Base-by-base conservation (phyloP, 2,888 invertebrate species). In the Leptinotarsa rubiginosa region DNA sequence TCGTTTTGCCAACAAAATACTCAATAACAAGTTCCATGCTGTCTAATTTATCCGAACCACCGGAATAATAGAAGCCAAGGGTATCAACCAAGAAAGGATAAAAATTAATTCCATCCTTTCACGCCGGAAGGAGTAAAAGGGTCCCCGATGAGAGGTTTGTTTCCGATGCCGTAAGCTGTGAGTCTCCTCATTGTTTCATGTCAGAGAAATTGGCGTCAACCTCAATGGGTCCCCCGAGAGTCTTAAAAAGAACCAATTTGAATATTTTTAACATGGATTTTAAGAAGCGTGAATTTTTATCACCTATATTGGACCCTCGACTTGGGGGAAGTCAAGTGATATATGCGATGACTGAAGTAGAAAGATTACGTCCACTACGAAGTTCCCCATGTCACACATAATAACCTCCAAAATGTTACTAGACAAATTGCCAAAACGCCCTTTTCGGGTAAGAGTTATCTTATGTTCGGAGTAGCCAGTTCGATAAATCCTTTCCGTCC, bases 251-350 rank as follows among this genome's bases (percentile, higher is more conserved):
- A 87, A 87, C 88, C 88, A 88, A 88, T 89, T 89, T 89, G 89
- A 89, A 89, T 89, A 89, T 89, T 89, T 89, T 87, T 88, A 87
- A 88, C 89, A 89, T 88, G 89, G 89, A 89, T 89, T 89, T 89
- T 89, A 88, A 88, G 87, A 87, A 87, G 87, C 87, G 87, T 87
- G 87, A 87, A 88, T 88, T 88, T 87, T 88, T 88, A 87, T 87
- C 86, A 87, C 85, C 85, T 85, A 87, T 87, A 87, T 87, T 85
- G 87, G 86, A 84, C 84, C 84, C 84, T 80, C 65, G 82, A 80
- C 83, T 82, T 80, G 79, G 80, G 81, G 83, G 82, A 80, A 79
- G 76, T 69, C 75, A 69, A 78, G 75, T 81, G 81, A 82, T 82
- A 82, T 82, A 78, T 79, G 71, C 79, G 80, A 82, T 82, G 81